A percentile compares a stretch with the other conserved stretches of the same genome.
These are phyloP conservation scores for Amphiprion percula DNA, from an alignment of 2,113 vertebrate genomes.

Conservation along the genomic window DNA sequence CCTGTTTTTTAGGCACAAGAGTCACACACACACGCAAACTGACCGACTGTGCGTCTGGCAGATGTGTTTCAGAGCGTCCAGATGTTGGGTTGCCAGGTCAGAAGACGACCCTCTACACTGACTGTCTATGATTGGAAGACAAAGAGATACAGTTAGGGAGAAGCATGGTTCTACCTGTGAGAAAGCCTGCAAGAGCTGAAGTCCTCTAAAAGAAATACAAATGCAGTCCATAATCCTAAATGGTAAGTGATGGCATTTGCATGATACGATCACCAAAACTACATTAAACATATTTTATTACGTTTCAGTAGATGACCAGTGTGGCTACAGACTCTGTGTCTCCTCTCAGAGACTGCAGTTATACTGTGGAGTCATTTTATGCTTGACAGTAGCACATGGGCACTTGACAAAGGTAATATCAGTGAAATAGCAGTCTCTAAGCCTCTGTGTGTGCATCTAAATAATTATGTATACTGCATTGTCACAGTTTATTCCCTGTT, in stretches of 20 bases:
- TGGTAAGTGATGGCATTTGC: background rate
- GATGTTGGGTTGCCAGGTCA: conserved; percentile 84
- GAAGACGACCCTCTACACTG: conserved; percentile 84
- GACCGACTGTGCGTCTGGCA: conserved; percentile 94
- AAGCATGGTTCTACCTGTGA: conserved; percentile 3
- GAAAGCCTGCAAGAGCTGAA: background rate
- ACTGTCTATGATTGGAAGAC: conserved; percentile 82
- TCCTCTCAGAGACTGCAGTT: background rate
- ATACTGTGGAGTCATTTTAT: background rate
- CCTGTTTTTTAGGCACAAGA: background rate
- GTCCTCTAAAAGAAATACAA: background rate
- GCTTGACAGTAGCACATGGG: background rate
- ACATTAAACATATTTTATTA: too few species aligned
- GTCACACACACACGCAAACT: conserved; percentile 63
- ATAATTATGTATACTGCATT: background rate
- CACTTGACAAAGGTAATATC: conserved; percentile 2
- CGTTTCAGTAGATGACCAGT: too few species aligned
- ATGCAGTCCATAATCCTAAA: background rate
- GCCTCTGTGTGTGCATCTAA: background rate
- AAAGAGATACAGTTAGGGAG: background rate
- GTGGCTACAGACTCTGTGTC: background rate
- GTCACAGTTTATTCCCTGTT: background rate
- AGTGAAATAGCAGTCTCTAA: background rate
- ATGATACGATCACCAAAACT: background rate
- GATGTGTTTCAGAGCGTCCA: conserved; percentile 89